These are phyloP conservation scores for Erethizon dorsatum DNA, from an alignment of 2,797 vertebrate genomes.

Conservation along the genomic window DNA sequence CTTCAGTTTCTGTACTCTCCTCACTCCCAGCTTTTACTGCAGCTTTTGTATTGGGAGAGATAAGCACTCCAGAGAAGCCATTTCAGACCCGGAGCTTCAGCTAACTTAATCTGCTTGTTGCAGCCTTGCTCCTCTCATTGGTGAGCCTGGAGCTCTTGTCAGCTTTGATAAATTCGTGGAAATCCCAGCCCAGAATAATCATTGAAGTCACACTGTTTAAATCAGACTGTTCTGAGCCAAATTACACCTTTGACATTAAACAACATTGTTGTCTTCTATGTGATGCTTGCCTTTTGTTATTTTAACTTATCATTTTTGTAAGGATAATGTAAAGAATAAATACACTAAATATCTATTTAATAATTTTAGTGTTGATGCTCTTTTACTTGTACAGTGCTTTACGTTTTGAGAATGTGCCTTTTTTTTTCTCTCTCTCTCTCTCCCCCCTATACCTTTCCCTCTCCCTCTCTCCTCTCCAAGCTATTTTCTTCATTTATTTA, in stretches of 20 bases:
- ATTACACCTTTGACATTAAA: constrained; percentile 45
- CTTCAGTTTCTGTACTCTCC: not conserved
- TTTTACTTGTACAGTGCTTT: constrained; percentile 54
- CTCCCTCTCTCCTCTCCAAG: not conserved
- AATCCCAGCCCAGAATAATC: constrained; percentile 45
- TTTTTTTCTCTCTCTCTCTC: not conserved
- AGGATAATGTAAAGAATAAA: constrained; percentile 40
- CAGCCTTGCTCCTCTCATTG: constrained; percentile 23
- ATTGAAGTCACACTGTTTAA: constrained; percentile 54
- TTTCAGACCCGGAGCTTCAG: constrained; percentile 63
- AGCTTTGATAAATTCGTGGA: constrained; percentile 65
- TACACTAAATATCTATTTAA: not conserved
- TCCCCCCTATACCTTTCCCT: not conserved
- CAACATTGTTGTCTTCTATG: not conserved
- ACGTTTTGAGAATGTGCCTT: not conserved
- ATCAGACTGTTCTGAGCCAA: constrained; percentile 44
- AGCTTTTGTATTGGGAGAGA: constrained; percentile 45
- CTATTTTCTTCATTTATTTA: constrained; percentile 30
- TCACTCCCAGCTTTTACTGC: not conserved
- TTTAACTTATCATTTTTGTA: constrained; percentile 32
- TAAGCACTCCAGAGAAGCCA: constrained; percentile 22
- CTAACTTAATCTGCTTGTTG: constrained; percentile 49
- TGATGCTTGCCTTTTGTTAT: constrained; percentile 26
- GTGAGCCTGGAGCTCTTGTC: constrained; percentile 42
- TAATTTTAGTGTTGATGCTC: constrained; percentile 34